Evolutionary conservation across 2,113 vertebrate species (phyloP).

Genomic region (Manacus vitellinus): DNA sequence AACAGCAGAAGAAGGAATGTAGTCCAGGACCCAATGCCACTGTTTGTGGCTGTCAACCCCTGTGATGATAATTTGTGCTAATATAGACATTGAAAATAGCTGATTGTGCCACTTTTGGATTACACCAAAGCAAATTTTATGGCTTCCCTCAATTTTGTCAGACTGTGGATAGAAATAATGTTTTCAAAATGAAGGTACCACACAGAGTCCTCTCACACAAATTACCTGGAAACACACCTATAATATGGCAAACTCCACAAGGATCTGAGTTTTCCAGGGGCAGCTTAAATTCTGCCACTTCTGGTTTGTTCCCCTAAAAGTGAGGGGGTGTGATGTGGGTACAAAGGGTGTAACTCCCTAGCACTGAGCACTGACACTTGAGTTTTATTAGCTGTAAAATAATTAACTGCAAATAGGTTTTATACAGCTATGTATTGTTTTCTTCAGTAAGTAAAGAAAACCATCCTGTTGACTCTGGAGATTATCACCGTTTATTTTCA

Average conservation of each 20-base stretch:
- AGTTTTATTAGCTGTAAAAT: not conserved
- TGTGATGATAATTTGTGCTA: not conserved
- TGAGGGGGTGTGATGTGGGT: not conserved
- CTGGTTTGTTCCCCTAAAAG: not conserved
- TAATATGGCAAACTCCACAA: not conserved
- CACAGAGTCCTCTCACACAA: not conserved
- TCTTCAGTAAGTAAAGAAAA: not conserved
- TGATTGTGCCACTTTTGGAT: accelerated
- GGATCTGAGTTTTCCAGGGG: not conserved
- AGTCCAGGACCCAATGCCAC: not conserved
- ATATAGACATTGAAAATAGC: not conserved
- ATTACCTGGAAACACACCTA: not conserved
- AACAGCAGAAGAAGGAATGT: not conserved
- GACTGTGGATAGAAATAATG: not conserved
- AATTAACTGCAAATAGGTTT: not conserved
- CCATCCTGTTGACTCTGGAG: not conserved
- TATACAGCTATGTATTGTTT: not conserved
- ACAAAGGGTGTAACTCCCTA: not conserved
- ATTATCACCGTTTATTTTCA: not conserved
- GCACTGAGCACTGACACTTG: not conserved
- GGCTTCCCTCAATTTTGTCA: not conserved
- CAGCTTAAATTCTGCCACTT: not conserved
- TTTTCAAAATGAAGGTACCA: not conserved
- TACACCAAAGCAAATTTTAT: not conserved
- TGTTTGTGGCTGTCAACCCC: not conserved